These are phyloP conservation scores for Chaitophorus viminalis DNA, from an alignment of 2,888 invertebrate genomes.

Conservation along the genomic window DNA sequence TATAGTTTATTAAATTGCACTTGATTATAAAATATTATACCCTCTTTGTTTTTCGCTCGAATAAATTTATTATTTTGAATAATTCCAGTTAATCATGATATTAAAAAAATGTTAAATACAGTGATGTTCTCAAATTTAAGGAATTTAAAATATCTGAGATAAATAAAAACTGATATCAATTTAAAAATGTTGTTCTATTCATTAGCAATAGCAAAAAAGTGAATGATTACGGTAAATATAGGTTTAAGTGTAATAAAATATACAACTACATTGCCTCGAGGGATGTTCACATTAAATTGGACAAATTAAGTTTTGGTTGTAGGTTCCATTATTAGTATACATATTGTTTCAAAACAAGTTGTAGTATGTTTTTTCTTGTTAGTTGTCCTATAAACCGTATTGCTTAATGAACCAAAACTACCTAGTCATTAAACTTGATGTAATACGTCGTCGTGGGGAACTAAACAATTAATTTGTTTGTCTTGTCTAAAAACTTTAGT, in stretches of 20 bases:
- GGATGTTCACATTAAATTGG: conserved; percentile 44
- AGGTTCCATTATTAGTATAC: neutral
- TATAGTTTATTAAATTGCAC: too few relatives aligned
- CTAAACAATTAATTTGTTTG: neutral
- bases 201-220: neutral
- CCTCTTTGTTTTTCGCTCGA: too few relatives aligned
- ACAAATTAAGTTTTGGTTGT: conserved; percentile 27
- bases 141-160: too few relatives aligned
- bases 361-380: conserved; percentile 43
- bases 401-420: conserved; percentile 49
- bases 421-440: conserved; percentile 26
- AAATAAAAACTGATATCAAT: too few relatives aligned
- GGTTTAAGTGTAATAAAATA: conserved; percentile 26
- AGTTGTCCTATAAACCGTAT: conserved; percentile 10
- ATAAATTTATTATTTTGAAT: too few relatives aligned
- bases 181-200: neutral
- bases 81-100: too few relatives aligned
- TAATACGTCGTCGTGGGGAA: neutral
- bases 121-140: too few relatives aligned
- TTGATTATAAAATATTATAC: too few relatives aligned
- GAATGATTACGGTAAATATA: conserved; percentile 29
- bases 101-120: too few relatives aligned
- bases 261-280: neutral
- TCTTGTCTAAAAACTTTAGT: neutral
- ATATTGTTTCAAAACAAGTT: conserved; percentile 36